Evolutionary conservation across 2,888 invertebrate species (phyloP), one percentile per base, ranked within the genome.

Genomic region (Drosophila pseudotakahashii): DNA sequence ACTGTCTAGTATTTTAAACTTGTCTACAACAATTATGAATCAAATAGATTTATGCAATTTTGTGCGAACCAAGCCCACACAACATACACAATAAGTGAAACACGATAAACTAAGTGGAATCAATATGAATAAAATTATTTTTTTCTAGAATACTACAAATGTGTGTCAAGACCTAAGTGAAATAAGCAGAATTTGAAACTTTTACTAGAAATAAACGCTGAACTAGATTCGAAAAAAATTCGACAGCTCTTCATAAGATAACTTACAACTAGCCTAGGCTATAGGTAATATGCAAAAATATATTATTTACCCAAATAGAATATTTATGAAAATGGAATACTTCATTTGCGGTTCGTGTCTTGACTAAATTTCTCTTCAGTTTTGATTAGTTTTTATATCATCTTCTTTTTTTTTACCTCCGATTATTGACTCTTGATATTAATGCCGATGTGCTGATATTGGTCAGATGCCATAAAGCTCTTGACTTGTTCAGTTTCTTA

Each of bases 201-300:
- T 88, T 88, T 79, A 74, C 74, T 78, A 81, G 75, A 69, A 77
- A 80, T 76, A 77, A 55, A 67, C 67, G 75, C 81, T 79, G 85
- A 82, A 77, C 70, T 76, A 79, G 39, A 41, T 14, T 52, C 55
- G 57, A 71, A 52, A 59, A 59, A 47, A 50, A 58, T 60, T 66
- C 63, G 70, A 53, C 62, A 62, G 67, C 76, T 78, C 64, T 63
- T 63, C 42, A 59, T 55, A 60, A 71, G 60, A 51, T 26, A 78
- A 80, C 77, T 76, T 81, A 74, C 73, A 73, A 58, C 64, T 66
- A 66, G 64, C 60, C 60, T 77, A 86, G 78, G 67, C 67, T 73
- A 57, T 74, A 58, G 60, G 69, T 69, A 73, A 76, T 72, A 84
- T 75, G 67, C 26, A 70, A 47, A 77, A 73, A 76, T 79, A 66